Percentiles rank a stretch among this genome's conserved stretches.
phyloP scores from a whole-genome alignment of 2,888 invertebrate genomes.

The Ischnus inquisitorius region DNA sequence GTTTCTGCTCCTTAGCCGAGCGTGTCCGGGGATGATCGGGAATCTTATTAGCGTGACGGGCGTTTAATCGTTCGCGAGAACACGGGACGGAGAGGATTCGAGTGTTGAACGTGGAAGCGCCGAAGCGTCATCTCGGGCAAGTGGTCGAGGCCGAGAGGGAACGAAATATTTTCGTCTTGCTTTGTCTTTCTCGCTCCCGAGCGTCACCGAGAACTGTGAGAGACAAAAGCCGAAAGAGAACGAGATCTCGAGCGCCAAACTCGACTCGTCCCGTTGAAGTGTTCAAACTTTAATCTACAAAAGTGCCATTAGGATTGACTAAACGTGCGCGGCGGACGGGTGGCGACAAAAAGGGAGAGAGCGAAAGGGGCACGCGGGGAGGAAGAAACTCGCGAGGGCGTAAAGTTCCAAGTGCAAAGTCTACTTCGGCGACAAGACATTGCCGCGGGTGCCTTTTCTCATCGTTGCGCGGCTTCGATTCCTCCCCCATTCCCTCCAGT shows the following conservation, averaged over 20 bases:
- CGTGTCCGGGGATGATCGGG: slow-evolving; percentile 45
- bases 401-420: slow-evolving; percentile 83
- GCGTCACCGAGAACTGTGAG: background rate
- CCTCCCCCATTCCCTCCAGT: background rate
- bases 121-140: slow-evolving; percentile 6
- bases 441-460: slow-evolving; percentile 59
- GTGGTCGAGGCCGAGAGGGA: slow-evolving; percentile 2
- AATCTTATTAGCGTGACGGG: slow-evolving; percentile 58
- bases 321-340: slow-evolving; percentile 71
- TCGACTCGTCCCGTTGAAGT: slow-evolving; percentile 73
- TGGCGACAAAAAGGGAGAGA: slow-evolving; percentile 26
- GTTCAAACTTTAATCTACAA: slow-evolving; percentile 81
- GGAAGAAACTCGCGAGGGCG: slow-evolving; percentile 69
- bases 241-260: slow-evolving; percentile 8
- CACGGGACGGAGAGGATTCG: background rate
- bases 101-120: slow-evolving; percentile 30
- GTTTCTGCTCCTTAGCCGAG: slow-evolving; percentile 10
- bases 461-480: slow-evolving; percentile 69
- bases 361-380: slow-evolving; percentile 47
- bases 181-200: slow-evolving; percentile 41
- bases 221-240: slow-evolving; percentile 27
- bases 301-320: slow-evolving; percentile 81
- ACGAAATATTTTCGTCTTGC: slow-evolving; percentile 34
- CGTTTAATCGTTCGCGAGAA: slow-evolving; percentile 63
- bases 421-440: slow-evolving; percentile 73